Conservation (phyloP, 1,140 invertebrate species). For the Apis florea region DNA sequence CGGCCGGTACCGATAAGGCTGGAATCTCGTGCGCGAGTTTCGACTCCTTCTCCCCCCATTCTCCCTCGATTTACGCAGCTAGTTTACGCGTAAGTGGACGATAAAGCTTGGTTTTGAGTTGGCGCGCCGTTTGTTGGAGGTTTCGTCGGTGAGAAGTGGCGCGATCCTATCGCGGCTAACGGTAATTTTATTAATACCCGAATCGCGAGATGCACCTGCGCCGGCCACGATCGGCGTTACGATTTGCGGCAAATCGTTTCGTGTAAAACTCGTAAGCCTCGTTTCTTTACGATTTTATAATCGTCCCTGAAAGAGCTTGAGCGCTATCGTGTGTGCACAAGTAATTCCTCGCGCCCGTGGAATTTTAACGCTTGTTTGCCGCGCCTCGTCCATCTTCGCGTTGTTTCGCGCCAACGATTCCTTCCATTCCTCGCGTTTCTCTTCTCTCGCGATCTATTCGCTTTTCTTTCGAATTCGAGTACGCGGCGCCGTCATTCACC, state of each 20-base stretch:
- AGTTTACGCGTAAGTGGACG: conserved; percentile 46
- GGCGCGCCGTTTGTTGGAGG: background rate
- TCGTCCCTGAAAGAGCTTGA: too few relatives aligned
- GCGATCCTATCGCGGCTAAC: conserved; percentile 36
- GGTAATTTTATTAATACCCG: conserved; percentile 52
- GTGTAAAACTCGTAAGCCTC: conserved; percentile 28
- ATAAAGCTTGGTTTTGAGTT: conserved; percentile 43
- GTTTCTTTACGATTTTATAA: conserved; percentile 32
- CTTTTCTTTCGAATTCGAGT: too few relatives aligned
- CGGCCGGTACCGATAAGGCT: conserved; percentile 33
- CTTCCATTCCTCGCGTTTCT: too few relatives aligned
- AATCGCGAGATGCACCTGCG: conserved; percentile 40
- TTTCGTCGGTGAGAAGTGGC: conserved; percentile 15
- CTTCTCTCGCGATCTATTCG: too few relatives aligned
- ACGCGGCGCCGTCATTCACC: too few relatives aligned
- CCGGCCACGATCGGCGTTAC: conserved; percentile 13
- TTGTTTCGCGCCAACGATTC: too few relatives aligned
- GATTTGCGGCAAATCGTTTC: conserved; percentile 40
- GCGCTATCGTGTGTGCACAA: background rate
- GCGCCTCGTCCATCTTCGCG: background rate
- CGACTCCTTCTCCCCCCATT: background rate
- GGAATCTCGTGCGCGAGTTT: conserved; percentile 30
- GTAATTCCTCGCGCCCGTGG: background rate
- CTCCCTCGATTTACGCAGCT: conserved; percentile 37
- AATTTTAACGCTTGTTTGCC: conserved; percentile 18